A percentile compares a stretch with the other conserved stretches of the same genome.
Evolutionary conservation across 2,113 vertebrate genomes (phyloP).

Genomic region (Microtus richardsoni): DNA sequence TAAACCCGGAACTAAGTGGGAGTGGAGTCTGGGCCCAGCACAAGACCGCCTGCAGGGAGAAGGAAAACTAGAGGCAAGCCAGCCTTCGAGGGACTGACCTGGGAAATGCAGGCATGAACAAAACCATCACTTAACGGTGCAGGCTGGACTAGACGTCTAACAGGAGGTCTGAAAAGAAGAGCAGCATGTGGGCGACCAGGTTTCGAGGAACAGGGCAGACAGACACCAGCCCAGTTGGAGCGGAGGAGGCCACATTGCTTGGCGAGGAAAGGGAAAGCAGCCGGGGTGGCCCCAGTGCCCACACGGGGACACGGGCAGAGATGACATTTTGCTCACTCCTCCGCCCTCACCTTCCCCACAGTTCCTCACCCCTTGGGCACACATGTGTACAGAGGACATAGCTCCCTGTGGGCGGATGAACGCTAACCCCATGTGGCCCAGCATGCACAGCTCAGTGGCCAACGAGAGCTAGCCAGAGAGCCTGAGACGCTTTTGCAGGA

Average conservation of each 20-base stretch:
- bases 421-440: not conserved
- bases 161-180: not conserved
- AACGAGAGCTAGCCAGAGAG: not conserved
- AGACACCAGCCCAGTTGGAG: not conserved
- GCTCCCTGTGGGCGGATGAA: not conserved
- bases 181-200: not conserved
- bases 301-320: not conserved
- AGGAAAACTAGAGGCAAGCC: not conserved
- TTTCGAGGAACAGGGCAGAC: not conserved
- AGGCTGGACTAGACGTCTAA: not conserved
- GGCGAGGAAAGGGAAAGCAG: not conserved
- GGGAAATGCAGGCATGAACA: not conserved
- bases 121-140: not conserved
- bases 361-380: not conserved
- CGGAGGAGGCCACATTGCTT: accelerated
- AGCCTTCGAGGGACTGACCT: not conserved
- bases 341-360: not conserved
- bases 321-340: accelerated
- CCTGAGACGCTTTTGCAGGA: not conserved
- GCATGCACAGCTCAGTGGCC: not conserved
- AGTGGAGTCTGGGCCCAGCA: not conserved
- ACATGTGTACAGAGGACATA: too few relatives aligned
- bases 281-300: not conserved
- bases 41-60: not conserved
- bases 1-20: not conserved